Conservation (phyloP, 2,113 vertebrate species). For the Dipodomys merriami region DNA sequence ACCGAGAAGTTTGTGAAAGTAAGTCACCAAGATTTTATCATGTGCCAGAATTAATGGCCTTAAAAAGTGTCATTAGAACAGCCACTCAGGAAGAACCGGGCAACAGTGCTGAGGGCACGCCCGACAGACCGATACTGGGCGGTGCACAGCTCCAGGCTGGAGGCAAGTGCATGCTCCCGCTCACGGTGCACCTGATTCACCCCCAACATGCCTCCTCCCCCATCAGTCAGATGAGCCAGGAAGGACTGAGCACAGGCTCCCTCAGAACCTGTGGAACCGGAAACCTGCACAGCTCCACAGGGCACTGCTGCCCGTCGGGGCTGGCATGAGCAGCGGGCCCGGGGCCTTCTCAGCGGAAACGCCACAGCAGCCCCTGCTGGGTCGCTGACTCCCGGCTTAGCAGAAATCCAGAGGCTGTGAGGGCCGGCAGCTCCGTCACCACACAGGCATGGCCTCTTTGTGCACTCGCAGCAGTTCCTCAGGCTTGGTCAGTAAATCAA, state of each 20-base stretch:
- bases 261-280: slow-evolving; percentile 79
- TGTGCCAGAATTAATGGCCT: slow-evolving; percentile 55
- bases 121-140: slow-evolving; percentile 69
- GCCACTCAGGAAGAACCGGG: slow-evolving; percentile 48
- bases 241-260: slow-evolving; percentile 48
- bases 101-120: slow-evolving; percentile 52
- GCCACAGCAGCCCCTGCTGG: background rate
- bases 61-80: slow-evolving; percentile 74
- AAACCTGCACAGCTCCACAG: slow-evolving; percentile 32
- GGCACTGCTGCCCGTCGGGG: background rate
- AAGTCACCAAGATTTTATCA: slow-evolving; percentile 64
- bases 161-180: background rate
- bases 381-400: background rate
- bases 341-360: background rate
- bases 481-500: background rate
- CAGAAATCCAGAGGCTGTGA: background rate
- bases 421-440: too few species aligned
- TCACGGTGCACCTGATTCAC: slow-evolving; percentile 60
- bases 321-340: background rate
- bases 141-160: background rate
- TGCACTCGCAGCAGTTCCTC: background rate
- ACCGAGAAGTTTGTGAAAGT: slow-evolving; percentile 61
- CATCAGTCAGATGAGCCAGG: slow-evolving; percentile 54
- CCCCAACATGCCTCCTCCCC: slow-evolving; percentile 10
- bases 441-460: background rate